phyloP scores from a whole-genome alignment of 2,113 vertebrate genomes.

The Vimba vimba region DNA sequence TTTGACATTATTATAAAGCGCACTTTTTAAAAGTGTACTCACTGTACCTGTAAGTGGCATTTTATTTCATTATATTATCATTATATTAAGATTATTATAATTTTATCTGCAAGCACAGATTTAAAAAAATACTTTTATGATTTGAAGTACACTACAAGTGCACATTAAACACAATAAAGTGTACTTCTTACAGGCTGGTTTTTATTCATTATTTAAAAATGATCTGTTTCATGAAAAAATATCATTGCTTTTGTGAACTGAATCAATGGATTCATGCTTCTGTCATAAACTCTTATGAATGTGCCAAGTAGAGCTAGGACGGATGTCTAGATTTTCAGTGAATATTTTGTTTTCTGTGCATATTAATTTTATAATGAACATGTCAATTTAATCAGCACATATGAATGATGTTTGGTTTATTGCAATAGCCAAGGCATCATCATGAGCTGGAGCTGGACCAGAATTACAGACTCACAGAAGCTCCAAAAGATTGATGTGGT shows the following conservation, averaged over 20 bases:
- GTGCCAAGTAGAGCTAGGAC: not conserved
- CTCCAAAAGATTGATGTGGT: not conserved
- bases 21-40: too few species aligned
- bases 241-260: not conserved
- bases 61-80: too few species aligned
- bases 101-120: too few species aligned
- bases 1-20: too few species aligned
- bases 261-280: not conserved
- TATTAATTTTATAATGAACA: not conserved
- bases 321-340: not conserved
- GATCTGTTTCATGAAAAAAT: too few species aligned
- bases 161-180: too few species aligned
- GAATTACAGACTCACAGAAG: not conserved
- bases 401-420: not conserved
- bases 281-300: not conserved
- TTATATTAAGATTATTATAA: too few species aligned
- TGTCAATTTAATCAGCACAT: not conserved
- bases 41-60: too few species aligned
- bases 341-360: not conserved
- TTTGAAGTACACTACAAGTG: too few species aligned
- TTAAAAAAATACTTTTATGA: too few species aligned
- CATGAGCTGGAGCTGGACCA: not conserved
- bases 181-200: too few species aligned
- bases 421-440: not conserved
- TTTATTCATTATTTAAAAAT: too few species aligned